phyloP scores from a whole-genome alignment of 2,113 vertebrate species.

The Cyphomyrus discorhynchus region DNA sequence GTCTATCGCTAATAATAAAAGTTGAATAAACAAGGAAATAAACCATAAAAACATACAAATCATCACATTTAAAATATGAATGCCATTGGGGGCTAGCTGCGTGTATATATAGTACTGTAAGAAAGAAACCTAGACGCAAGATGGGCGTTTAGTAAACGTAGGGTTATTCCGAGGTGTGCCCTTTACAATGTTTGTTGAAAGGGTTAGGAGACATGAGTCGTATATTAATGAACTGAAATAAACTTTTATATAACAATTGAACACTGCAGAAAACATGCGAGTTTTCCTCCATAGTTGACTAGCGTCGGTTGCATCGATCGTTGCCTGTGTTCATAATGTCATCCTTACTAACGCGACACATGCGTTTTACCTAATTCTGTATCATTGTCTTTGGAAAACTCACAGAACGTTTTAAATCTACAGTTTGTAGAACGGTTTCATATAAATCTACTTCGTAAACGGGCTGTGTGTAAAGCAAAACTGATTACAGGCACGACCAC shows the following conservation, averaged over 20 bases:
- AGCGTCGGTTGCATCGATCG: background rate
- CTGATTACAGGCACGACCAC: background rate
- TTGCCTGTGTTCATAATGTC: background rate
- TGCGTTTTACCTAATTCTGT: background rate
- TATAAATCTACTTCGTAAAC: background rate
- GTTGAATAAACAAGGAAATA: background rate
- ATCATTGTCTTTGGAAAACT: background rate
- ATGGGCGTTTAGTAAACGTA: background rate
- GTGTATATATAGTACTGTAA: background rate
- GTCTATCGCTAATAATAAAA: background rate
- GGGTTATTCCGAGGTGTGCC: background rate
- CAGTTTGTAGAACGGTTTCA: background rate
- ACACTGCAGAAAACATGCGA: background rate
- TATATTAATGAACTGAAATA: background rate
- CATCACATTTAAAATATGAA: background rate
- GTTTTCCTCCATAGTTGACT: background rate
- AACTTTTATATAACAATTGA: background rate
- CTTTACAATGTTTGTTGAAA: conserved; percentile 4
- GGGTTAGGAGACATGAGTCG: background rate
- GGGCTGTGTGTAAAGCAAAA: background rate
- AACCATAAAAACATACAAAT: background rate
- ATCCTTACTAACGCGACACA: background rate
- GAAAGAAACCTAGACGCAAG: background rate
- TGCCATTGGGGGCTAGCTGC: background rate
- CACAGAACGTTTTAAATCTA: background rate